Base-by-base conservation (phyloP, 2,888 invertebrate genomes). In the Cristatella mucedo region DNA sequence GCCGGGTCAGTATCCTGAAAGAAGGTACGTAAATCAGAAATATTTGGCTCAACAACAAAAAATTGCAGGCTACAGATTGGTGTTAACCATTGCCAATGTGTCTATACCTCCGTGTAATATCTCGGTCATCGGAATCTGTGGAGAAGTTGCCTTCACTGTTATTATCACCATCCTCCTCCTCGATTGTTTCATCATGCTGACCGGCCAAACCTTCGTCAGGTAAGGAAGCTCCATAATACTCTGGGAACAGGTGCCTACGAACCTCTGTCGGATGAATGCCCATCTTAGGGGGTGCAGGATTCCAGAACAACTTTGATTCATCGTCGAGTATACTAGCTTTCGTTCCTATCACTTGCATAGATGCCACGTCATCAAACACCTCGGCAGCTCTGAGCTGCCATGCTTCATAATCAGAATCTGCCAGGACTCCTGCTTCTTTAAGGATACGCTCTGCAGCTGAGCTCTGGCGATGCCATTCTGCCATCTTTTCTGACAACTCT, bases 251-350 rank as follows among this genome's bases (percentile, higher is more conserved):
- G 16, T 55, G 38, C 38, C 57, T 51, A 43, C 54, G 51, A 9
- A 63, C 61, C 5, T 26, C 13, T 4, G 29, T 19, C 13, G 21
- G 32, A 15, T 21, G 18, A 21, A 33, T 29, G 13, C 21, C 13
- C 21, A 29, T 21, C 40, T 61, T 62, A 13, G 63, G 59, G 11
- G 63, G 63, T 7, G 63, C 61, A 6, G 60, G 60, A n/a, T 51
- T 52, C 63, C 63, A 63, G 52, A 58, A 61, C 1, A 61, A 45
- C 20, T 55, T 51, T 1, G 60, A 59, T 36, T 58, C 59, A 43
- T 60, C 56, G 32, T 47, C 41, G 20, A 44, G 44, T 6, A 55
- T 41, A 2, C 44, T 39, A 24, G 56, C 42, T 37, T 46, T 45
- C 30, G 44, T 43, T 2, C 62, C 62, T 21, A 51, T 47, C 6